Evolutionary conservation across 2,113 vertebrate species (phyloP).

Genomic region (Embiotoca jacksoni): DNA sequence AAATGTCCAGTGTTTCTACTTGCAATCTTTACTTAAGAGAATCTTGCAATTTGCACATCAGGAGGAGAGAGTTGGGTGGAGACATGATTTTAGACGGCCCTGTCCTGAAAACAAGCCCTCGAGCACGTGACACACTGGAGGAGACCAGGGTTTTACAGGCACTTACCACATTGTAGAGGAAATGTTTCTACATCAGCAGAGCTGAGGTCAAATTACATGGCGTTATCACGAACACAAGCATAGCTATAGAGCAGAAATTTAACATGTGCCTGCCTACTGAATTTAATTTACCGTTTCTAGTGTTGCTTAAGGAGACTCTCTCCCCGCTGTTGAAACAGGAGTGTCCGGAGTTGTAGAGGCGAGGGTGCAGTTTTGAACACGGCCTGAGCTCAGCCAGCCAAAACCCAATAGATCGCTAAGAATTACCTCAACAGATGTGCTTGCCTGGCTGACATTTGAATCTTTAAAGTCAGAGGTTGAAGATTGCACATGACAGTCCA

Average conservation of each 20-base stretch:
- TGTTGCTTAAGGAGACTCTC: slow-evolving; percentile 21
- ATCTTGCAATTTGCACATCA: slow-evolving; percentile 99
- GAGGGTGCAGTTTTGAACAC: slow-evolving; percentile 38
- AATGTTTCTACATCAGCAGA: slow-evolving; percentile 28
- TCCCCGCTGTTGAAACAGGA: slow-evolving; percentile 29
- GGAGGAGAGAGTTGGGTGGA: slow-evolving; percentile 85
- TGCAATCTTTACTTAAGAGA: slow-evolving; percentile 93
- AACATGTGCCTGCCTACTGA: slow-evolving; percentile 72
- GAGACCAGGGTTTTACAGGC: slow-evolving; percentile 59
- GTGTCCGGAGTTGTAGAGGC: slow-evolving; percentile 19
- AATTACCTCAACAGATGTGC: slow-evolving; percentile 92
- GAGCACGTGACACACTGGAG: slow-evolving; percentile 70
- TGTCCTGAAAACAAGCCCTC: slow-evolving; percentile 53
- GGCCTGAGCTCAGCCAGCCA: slow-evolving; percentile 69
- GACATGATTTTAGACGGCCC: slow-evolving; percentile 79
- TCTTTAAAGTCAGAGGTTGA: not conserved
- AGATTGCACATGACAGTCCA: not conserved
- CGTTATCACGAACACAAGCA: slow-evolving; percentile 26
- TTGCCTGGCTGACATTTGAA: slow-evolving; percentile 59
- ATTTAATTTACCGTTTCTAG: slow-evolving; percentile 34
- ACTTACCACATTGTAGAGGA: slow-evolving; percentile 52
- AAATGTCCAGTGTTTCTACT: slow-evolving; percentile 93
- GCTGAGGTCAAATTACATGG: slow-evolving; percentile 42
- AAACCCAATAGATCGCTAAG: slow-evolving; percentile 85
- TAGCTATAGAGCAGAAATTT: slow-evolving; percentile 22